Evolutionary conservation across 2,888 invertebrate genomes (phyloP), one percentile per base, ranked within the genome.

Genomic region (Rhamnusium bicolor): DNA sequence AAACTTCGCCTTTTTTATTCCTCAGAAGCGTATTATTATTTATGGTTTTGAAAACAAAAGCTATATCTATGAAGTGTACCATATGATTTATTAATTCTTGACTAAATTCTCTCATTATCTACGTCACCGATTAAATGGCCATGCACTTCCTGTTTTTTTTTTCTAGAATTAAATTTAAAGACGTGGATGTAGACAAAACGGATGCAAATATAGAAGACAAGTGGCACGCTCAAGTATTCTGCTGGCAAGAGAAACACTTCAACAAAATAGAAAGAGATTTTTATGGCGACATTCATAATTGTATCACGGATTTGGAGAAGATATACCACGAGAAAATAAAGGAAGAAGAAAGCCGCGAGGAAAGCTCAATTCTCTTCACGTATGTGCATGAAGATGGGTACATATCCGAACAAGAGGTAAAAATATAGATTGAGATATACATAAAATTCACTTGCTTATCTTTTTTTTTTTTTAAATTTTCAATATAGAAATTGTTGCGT

Each of bases 221-320:
- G 29, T 81, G 83, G 81, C 81, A 84, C 66, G 76, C 78, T 47
- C 85, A 88, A 71, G 83, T 77, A 51, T 92, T 95, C 76, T 85
- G 86, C 78, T 95, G 95, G 95, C 95, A 95, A 85, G 91, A 94
- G 83, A 95, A 95, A 87, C 86, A 90, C 0, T 92, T 94, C 71
- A 92, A 92, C 76, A 87, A 88, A 7, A 88, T 87, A 80, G 94
- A 95, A 85, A 83, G 90, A 8, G 89, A 91, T 63, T 90, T 90
- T 69, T 94, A 92, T 81, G 86, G 86, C 1, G 91, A 93, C 46
- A 85, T 89, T 47, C 89, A 90, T 51, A 93, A 93, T 82, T 94
- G 94, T 79, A 80, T 88, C 0, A 91, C 91, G 1, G 91, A 93
- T 14, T 82, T 87, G n/a, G 93, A 94, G 63, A 90, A 90, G 71